phyloP scores from a whole-genome alignment of 2,888 invertebrate genomes.

The Cotesia congregata region DNA sequence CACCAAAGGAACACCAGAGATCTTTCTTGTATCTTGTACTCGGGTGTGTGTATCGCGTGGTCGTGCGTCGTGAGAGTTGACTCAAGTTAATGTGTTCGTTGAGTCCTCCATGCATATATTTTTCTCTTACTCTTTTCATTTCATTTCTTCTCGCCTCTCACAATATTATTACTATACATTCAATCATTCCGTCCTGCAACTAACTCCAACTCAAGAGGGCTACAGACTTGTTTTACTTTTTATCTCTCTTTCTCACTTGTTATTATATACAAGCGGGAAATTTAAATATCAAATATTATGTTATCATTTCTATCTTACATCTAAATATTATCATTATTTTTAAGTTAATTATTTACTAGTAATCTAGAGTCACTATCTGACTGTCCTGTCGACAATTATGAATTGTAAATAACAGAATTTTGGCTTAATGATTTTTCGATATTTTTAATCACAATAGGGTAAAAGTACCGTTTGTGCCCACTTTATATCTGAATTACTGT shows the following conservation, averaged over 20 bases:
- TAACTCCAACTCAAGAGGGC: conserved; percentile 17
- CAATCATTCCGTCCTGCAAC: conserved; percentile 19
- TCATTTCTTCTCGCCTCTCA: conserved; percentile 10
- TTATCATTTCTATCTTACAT: too few species aligned
- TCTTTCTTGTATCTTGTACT: conserved; percentile 28
- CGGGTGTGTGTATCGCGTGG: conserved; percentile 37
- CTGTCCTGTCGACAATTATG: too few species aligned
- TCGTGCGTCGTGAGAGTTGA: conserved; percentile 31
- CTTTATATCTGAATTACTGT: too few species aligned
- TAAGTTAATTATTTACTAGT: not conserved
- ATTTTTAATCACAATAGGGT: too few species aligned
- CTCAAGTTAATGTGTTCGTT: not conserved
- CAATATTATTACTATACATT: not conserved
- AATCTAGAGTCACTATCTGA: too few species aligned
- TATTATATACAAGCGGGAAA: conserved; percentile 17
- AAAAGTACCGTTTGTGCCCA: too few species aligned
- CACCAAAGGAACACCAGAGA: conserved; percentile 30
- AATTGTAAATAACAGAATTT: too few species aligned
- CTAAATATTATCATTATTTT: not conserved
- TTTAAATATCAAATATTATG: not conserved
- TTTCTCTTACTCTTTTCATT: conserved; percentile 14
- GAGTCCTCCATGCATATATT: conserved; percentile 32
- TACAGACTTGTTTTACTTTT: not conserved
- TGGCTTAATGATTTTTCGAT: too few species aligned
- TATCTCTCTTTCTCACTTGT: not conserved